Percentiles rank a stretch among this genome's conserved stretches.
phyloP scores from a whole-genome alignment of 2,797 vertebrate genomes.

The Poecilia wingei region DNA sequence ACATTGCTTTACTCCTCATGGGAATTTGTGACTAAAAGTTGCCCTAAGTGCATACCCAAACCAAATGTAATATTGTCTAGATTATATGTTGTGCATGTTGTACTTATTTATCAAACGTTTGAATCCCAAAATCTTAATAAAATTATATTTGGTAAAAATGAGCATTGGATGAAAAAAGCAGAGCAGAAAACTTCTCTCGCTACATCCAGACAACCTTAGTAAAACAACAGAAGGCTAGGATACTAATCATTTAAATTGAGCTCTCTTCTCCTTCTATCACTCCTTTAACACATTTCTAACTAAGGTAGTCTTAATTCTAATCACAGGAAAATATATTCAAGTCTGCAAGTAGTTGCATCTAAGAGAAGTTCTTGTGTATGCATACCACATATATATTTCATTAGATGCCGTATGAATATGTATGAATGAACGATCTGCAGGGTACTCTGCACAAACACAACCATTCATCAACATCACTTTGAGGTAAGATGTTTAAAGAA shows the following conservation, averaged over 20 bases:
- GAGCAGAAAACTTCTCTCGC: neutral
- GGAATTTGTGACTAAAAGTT: neutral
- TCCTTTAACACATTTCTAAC: constrained; percentile 24
- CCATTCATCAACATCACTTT: constrained; percentile 57
- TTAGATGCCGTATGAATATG: constrained; percentile 65
- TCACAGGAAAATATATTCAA: constrained; percentile 42
- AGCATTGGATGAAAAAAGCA: neutral
- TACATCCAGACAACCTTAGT: neutral
- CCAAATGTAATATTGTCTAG: neutral
- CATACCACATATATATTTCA: constrained; percentile 66
- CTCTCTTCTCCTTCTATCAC: constrained; percentile 12
- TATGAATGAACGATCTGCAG: constrained; percentile 54
- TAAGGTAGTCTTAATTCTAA: constrained; percentile 21
- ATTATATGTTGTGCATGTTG: neutral
- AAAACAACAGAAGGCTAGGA: neutral
- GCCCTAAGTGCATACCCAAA: neutral
- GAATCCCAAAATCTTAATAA: neutral
- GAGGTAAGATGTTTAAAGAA: constrained; percentile 57
- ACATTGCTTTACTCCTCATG: neutral
- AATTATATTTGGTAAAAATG: neutral
- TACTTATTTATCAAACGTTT: neutral
- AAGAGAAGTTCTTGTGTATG: constrained; percentile 40
- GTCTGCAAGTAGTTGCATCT: constrained; percentile 40
- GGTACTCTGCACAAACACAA: constrained; percentile 46
- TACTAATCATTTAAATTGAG: neutral